Evolutionary conservation across 1,140 invertebrate species (phyloP).

Genomic region (Heliconius nattereri): DNA sequence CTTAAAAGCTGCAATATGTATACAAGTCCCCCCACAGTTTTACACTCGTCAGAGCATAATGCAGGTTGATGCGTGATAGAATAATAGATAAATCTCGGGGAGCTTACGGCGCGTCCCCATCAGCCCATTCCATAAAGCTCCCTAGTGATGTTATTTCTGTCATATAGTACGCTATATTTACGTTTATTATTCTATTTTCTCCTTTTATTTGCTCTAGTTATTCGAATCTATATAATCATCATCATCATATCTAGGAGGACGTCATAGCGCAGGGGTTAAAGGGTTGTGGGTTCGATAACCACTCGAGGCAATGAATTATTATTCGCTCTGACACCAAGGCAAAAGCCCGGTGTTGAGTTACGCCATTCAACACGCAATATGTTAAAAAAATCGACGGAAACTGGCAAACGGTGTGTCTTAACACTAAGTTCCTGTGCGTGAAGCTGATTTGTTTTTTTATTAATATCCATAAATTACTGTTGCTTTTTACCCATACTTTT

Average conservation of each 20-base stretch:
- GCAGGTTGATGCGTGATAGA: constrained; percentile 12
- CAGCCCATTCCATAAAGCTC: background rate
- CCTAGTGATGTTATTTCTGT: constrained; percentile 1
- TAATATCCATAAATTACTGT: too few species aligned
- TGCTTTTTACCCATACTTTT: too few species aligned
- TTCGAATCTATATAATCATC: background rate
- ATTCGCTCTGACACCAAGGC: too few species aligned
- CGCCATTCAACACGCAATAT: background rate
- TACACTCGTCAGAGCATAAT: background rate
- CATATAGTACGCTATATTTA: background rate
- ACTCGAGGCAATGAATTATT: too few species aligned
- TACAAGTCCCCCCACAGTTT: background rate
- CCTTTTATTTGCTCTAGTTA: background rate
- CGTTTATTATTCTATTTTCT: background rate
- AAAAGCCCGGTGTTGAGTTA: background rate
- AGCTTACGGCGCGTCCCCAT: background rate
- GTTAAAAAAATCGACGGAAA: too few species aligned
- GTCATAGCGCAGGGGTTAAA: too few species aligned
- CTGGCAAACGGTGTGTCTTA: too few species aligned
- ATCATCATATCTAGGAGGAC: too few species aligned
- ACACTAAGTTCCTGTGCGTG: too few species aligned
- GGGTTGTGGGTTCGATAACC: too few species aligned
- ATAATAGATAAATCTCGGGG: constrained; percentile 8
- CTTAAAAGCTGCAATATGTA: background rate
- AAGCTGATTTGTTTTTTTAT: too few species aligned